Evolutionary conservation across 2,888 invertebrate genomes (phyloP).

Genomic region (Pyrocoelia pectoralis): DNA sequence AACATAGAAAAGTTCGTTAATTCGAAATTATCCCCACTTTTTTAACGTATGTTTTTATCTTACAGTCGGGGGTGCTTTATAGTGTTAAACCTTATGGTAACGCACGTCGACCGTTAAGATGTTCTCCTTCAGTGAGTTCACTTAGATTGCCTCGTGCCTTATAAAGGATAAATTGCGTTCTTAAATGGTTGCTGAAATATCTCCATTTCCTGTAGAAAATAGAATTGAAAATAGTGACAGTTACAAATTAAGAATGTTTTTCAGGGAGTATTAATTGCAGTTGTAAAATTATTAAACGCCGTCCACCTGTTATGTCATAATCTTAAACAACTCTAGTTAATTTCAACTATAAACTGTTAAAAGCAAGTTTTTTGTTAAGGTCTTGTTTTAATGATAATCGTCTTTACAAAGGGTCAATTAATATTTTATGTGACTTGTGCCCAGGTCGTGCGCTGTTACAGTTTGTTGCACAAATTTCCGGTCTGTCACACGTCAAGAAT

Average conservation of each 20-base stretch:
- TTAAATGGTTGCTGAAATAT: constrained; percentile 29
- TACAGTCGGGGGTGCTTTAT: constrained; percentile 25
- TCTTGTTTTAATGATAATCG: not conserved
- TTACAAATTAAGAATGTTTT: constrained; percentile 36
- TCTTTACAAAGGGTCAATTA: constrained; percentile 6
- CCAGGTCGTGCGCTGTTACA: constrained; percentile 21
- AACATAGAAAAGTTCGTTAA: constrained; percentile 22
- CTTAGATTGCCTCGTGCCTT: constrained; percentile 46
- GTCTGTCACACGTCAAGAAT: constrained; percentile 22
- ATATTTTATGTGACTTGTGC: constrained; percentile 15
- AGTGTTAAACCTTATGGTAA: constrained; percentile 28
- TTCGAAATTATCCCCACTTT: constrained; percentile 46
- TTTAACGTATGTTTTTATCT: constrained; percentile 46
- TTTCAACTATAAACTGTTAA: constrained; percentile 42
- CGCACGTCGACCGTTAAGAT: constrained; percentile 51
- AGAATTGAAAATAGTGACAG: constrained; percentile 25
- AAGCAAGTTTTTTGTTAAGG: constrained; percentile 10
- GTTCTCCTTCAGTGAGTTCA: constrained; percentile 55
- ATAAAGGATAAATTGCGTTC: constrained; percentile 19
- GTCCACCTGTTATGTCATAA: constrained; percentile 43
- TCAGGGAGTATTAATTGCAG: constrained; percentile 30
- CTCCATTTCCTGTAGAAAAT: constrained; percentile 27
- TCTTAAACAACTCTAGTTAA: constrained; percentile 41
- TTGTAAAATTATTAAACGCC: constrained; percentile 36
- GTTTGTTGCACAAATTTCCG: constrained; percentile 26